These are phyloP conservation scores for Protosalanx chinensis DNA, from an alignment of 2,797 vertebrate species.

Conservation along the genomic window DNA sequence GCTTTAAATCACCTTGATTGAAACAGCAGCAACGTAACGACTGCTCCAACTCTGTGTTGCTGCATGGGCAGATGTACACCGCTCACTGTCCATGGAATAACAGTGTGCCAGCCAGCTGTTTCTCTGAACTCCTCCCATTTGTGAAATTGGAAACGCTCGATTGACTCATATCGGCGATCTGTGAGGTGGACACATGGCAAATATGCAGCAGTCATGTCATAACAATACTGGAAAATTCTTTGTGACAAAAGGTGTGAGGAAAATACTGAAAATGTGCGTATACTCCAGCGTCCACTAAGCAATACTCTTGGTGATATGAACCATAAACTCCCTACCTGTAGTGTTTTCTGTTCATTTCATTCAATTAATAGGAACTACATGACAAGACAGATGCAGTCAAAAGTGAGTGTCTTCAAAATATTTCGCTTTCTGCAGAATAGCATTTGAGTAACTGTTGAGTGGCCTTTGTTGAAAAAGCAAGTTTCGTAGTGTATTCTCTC, in stretches of 20 bases:
- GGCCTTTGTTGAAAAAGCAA: not conserved
- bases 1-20: not conserved
- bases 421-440: not conserved
- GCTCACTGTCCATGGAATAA: too few species aligned
- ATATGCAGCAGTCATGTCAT: not conserved
- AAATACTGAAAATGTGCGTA: too few species aligned
- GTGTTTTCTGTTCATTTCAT: not conserved
- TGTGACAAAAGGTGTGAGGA: too few species aligned
- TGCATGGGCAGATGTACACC: not conserved
- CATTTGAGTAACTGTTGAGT: not conserved
- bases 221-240: not conserved
- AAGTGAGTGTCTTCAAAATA: not conserved
- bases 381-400: not conserved
- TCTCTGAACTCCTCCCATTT: conserved; percentile 53
- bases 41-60: not conserved
- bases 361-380: not conserved
- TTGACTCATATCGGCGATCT: not conserved
- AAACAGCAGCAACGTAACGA: not conserved
- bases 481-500: conserved; percentile 30
- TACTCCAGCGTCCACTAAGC: too few species aligned
- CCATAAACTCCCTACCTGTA: too few species aligned
- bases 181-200: not conserved
- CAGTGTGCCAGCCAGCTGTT: conserved; percentile 48
- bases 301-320: too few species aligned
- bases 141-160: not conserved